Evolutionary conservation across 2,113 vertebrate species (phyloP).

Genomic region (Phocoena phocoena): DNA sequence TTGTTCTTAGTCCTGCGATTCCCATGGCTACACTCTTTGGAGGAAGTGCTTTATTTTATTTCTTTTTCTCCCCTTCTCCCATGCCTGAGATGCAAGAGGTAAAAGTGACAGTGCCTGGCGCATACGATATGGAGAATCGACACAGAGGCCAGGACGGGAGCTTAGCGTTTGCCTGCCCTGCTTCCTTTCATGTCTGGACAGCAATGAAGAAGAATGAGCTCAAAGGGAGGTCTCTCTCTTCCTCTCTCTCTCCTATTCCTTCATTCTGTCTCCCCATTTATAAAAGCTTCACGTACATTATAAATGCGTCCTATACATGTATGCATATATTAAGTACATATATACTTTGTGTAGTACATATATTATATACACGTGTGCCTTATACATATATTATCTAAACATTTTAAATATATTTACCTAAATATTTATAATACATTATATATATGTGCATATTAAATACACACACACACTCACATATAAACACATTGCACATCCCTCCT

Average conservation of each 20-base stretch:
- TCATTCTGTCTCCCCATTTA: not conserved
- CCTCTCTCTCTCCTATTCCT: not conserved
- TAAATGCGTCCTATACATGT: too few species aligned
- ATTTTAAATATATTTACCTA: not conserved
- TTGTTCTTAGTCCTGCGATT: slow-evolving; percentile 64
- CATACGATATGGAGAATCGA: not conserved
- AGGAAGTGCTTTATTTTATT: slow-evolving; percentile 72
- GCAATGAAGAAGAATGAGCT: not conserved
- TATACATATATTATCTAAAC: not conserved
- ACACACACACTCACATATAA: not conserved
- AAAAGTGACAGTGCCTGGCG: slow-evolving; percentile 19
- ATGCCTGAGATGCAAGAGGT: slow-evolving; percentile 63
- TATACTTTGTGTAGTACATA: not conserved
- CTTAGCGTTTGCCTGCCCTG: not conserved
- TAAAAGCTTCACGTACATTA: not conserved
- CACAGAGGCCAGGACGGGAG: not conserved
- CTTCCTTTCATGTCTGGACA: slow-evolving; percentile 44
- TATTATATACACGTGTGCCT: not conserved
- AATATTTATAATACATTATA: not conserved
- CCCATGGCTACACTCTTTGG: slow-evolving; percentile 72
- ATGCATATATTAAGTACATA: not conserved
- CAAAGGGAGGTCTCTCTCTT: not conserved
- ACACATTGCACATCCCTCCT: not conserved
- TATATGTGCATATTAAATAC: not conserved
- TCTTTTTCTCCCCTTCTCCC: slow-evolving; percentile 15